Conservation (phyloP, 2,113 vertebrate genomes). For the Toxotes chatareus region DNA sequence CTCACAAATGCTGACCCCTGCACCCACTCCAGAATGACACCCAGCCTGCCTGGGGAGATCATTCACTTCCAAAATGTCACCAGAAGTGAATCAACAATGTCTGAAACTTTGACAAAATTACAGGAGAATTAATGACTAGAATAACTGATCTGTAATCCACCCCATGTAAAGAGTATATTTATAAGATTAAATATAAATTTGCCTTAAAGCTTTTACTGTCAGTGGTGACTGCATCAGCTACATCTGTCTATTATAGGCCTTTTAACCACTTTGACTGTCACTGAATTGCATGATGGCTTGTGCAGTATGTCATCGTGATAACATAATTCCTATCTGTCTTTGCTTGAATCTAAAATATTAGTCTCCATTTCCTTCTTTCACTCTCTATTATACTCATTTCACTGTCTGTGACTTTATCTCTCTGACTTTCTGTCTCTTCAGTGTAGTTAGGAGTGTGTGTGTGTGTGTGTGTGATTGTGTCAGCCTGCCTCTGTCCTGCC, state of each 20-base stretch:
- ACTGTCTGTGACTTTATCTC: slow-evolving; percentile 58
- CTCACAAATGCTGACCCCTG: background rate
- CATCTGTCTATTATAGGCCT: background rate
- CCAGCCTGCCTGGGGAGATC: background rate
- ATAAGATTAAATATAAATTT: background rate
- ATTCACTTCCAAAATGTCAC: slow-evolving; percentile 8
- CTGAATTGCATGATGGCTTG: background rate
- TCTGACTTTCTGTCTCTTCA: slow-evolving; percentile 41
- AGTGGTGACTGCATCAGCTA: background rate
- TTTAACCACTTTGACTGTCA: background rate
- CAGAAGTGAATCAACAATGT: background rate
- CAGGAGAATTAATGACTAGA: background rate
- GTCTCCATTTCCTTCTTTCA: slow-evolving; percentile 34
- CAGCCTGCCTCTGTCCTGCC: slow-evolving; percentile 58
- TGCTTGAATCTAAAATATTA: slow-evolving; percentile 42
- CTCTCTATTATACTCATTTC: slow-evolving; percentile 38
- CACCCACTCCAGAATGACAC: background rate
- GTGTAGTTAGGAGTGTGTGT: slow-evolving; percentile 53
- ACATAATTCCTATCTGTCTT: slow-evolving; percentile 32
- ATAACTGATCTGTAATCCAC: background rate
- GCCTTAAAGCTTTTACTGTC: slow-evolving; percentile 1
- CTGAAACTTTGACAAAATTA: background rate
- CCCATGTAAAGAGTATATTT: too few species aligned
- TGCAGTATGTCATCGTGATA: background rate
- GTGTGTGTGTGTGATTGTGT: slow-evolving; percentile 22